Conservation (phyloP, 1,140 invertebrate genomes). For the Melipona quadrifasciata region DNA sequence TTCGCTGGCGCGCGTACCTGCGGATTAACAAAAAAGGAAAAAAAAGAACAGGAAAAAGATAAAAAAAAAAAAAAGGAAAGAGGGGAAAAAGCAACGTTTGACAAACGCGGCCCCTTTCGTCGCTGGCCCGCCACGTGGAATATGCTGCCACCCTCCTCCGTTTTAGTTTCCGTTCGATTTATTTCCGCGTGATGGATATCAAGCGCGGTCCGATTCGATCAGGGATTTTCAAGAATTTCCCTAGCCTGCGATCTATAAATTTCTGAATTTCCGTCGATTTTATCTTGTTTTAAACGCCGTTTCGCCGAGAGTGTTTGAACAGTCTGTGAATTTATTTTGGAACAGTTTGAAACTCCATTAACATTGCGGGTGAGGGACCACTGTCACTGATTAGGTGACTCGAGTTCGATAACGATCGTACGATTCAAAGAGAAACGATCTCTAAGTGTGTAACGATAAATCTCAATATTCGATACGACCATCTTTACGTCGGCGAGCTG, state of each 20-base stretch:
- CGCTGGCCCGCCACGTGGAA: conserved; percentile 8
- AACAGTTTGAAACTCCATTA: too few species aligned
- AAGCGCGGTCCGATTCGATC: not conserved
- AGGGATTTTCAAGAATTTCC: not conserved
- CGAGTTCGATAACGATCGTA: too few species aligned
- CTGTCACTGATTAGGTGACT: too few species aligned
- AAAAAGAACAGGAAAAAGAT: not conserved
- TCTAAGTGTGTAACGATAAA: too few species aligned
- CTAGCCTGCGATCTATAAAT: not conserved
- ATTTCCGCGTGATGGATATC: not conserved
- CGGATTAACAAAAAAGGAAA: conserved; percentile 13
- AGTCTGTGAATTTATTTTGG: too few species aligned
- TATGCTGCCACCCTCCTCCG: not conserved
- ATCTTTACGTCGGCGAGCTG: too few species aligned
- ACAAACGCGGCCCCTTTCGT: conserved; percentile 39
- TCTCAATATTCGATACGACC: too few species aligned
- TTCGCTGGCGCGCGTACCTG: not conserved
- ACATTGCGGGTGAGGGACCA: too few species aligned
- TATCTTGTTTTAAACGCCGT: too few species aligned
- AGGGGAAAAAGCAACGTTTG: conserved; percentile 21
- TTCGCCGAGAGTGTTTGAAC: too few species aligned
- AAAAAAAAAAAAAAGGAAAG: not conserved
- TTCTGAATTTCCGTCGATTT: not conserved
- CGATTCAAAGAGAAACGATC: too few species aligned
- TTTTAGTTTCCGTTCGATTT: not conserved